phyloP scores from a whole-genome alignment of 2,888 invertebrate species.

The Apotomis capreana region DNA sequence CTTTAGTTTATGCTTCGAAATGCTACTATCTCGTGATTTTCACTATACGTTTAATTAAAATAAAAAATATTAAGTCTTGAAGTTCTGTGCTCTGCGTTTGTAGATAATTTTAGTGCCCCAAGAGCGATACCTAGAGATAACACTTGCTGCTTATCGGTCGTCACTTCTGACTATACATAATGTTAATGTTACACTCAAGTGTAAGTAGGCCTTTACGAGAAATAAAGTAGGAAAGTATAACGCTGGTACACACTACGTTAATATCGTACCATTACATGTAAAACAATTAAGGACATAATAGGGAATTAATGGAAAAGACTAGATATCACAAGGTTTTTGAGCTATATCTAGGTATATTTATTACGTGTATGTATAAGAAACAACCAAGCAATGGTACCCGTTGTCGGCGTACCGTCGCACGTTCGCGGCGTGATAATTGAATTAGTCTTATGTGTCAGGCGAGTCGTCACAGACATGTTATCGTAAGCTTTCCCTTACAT shows the following conservation, averaged over 20 bases:
- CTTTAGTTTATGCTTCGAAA: slow-evolving; percentile 64
- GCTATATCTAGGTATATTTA: slow-evolving; percentile 62
- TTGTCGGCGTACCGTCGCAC: slow-evolving; percentile 5
- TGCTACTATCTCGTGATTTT: slow-evolving; percentile 55
- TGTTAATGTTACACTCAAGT: slow-evolving; percentile 25
- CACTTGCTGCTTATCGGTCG: slow-evolving; percentile 22
- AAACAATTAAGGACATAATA: slow-evolving; percentile 29
- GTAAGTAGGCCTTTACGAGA: slow-evolving; percentile 36
- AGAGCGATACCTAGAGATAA: slow-evolving; percentile 43
- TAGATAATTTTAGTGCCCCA: slow-evolving; percentile 44
- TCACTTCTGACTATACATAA: slow-evolving; percentile 25
- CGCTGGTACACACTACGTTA: slow-evolving; percentile 20
- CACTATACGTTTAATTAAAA: slow-evolving; percentile 49
- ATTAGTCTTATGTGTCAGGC: slow-evolving; percentile 1
- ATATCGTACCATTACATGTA: slow-evolving; percentile 30
- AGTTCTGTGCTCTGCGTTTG: slow-evolving; percentile 43
- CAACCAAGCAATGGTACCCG: slow-evolving; percentile 56
- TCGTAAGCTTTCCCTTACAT: neutral
- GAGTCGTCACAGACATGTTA: slow-evolving; percentile 8
- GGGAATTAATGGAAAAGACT: slow-evolving; percentile 73
- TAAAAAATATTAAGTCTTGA: slow-evolving; percentile 37
- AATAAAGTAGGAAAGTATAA: slow-evolving; percentile 32
- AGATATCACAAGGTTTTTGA: slow-evolving; percentile 82
- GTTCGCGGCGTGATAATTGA: slow-evolving; percentile 14
- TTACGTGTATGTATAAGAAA: slow-evolving; percentile 55